These are phyloP conservation scores for Rhagoletis pomonella DNA, from an alignment of 1,140 invertebrate species.

Conservation along the genomic window DNA sequence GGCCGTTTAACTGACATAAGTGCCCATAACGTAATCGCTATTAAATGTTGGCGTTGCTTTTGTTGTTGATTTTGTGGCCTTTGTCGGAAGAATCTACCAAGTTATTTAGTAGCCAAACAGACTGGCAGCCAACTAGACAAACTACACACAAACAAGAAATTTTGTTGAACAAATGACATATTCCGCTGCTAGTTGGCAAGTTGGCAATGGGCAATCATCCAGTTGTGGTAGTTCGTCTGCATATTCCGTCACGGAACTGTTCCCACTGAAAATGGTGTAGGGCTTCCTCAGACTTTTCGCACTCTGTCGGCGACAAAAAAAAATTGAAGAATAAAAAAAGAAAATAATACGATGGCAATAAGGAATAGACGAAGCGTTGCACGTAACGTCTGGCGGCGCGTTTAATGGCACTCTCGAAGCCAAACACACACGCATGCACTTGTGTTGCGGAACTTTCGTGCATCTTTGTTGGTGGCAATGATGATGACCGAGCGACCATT, in stretches of 20 bases:
- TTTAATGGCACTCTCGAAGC: not conserved
- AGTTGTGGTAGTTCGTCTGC: not conserved
- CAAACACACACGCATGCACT: not conserved
- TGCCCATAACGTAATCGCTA: not conserved
- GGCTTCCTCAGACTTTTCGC: constrained; percentile 12
- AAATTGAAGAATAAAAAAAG: not conserved
- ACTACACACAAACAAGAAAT: not conserved
- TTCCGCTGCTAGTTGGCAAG: not conserved
- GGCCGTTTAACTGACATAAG: not conserved
- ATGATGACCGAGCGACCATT: not conserved
- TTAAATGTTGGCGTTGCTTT: not conserved
- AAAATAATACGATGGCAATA: not conserved
- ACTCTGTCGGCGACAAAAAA: not conserved
- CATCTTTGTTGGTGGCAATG: not conserved
- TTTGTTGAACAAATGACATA: too few species aligned
- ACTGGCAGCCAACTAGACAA: not conserved
- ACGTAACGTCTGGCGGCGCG: constrained; percentile 22
- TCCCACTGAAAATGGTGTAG: not conserved
- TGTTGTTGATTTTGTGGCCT: not conserved
- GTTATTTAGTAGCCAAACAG: not conserved
- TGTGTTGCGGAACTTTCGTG: not conserved
- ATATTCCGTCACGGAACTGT: too few species aligned
- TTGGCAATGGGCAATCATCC: not conserved
- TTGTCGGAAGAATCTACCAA: not conserved
- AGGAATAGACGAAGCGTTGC: not conserved